These are phyloP conservation scores for Merodon equestris DNA, from an alignment of 2,888 invertebrate species.

Conservation along the genomic window DNA sequence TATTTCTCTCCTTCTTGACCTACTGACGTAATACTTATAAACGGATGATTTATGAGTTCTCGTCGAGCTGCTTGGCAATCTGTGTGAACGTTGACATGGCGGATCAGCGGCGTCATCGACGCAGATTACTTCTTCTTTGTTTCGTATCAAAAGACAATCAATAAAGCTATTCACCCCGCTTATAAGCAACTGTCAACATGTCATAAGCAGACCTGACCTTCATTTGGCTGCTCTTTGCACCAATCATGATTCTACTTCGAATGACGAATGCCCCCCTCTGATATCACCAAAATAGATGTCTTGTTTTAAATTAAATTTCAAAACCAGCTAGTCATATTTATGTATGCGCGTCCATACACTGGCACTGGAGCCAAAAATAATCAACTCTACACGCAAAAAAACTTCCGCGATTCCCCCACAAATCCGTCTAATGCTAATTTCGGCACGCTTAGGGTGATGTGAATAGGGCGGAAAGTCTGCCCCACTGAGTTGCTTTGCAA, in stretches of 20 bases:
- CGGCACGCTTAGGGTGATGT: slow-evolving; percentile 24
- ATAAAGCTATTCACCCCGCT: too few relatives aligned
- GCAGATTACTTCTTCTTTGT: too few relatives aligned
- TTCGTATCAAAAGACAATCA: too few relatives aligned
- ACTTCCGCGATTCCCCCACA: slow-evolving; percentile 13
- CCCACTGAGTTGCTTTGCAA: not conserved
- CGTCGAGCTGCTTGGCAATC: not conserved
- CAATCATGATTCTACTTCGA: too few relatives aligned
- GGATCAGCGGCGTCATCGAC: too few relatives aligned
- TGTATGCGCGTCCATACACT: not conserved
- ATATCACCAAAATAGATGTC: slow-evolving; percentile 26
- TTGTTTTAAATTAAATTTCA: slow-evolving; percentile 19
- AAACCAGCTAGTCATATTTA: slow-evolving; percentile 6
- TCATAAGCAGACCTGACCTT: too few relatives aligned
- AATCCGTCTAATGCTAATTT: slow-evolving; percentile 15
- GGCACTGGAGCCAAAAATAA: slow-evolving; percentile 23
- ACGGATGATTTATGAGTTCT: not conserved
- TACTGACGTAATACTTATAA: not conserved
- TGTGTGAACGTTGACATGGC: too few relatives aligned
- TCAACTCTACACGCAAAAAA: slow-evolving; percentile 34
- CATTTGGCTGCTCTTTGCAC: too few relatives aligned
- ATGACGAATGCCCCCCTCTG: slow-evolving; percentile 7
- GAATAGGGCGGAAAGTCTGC: slow-evolving; percentile 32
- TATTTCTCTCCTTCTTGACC: too few relatives aligned
- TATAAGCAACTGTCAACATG: too few relatives aligned